These are phyloP conservation scores for Pollachius pollachius DNA, from an alignment of 2,113 vertebrate genomes.

Conservation along the genomic window DNA sequence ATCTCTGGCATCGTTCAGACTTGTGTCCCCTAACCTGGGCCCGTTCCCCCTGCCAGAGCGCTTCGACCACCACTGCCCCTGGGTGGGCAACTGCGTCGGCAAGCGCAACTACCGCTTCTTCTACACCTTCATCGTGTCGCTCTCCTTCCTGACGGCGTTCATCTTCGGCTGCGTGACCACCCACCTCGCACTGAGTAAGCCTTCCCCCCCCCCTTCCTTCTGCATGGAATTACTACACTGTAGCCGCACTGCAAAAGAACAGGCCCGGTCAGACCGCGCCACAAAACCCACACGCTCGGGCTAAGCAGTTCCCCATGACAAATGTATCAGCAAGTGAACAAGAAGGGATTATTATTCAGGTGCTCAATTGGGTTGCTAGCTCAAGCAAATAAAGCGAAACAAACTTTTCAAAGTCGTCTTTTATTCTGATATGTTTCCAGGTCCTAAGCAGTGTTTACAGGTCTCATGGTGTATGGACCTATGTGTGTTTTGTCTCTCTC, in stretches of 20 bases:
- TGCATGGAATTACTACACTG: not conserved
- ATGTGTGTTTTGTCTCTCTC: slow-evolving; percentile 3
- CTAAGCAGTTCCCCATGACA: too few species aligned
- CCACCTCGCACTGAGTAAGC: slow-evolving; percentile 89
- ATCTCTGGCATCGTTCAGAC: too few species aligned
- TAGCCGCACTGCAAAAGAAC: not conserved
- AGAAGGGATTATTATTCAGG: too few species aligned
- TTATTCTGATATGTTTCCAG: not conserved
- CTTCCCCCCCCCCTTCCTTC: not conserved
- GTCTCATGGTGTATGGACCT: not conserved
- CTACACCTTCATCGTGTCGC: slow-evolving; percentile 93
- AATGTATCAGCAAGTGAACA: too few species aligned
- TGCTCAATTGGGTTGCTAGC: too few species aligned
- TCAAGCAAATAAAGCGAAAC: too few species aligned
- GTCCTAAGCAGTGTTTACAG: not conserved
- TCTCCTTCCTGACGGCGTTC: slow-evolving; percentile 92
- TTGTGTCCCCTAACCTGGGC: too few species aligned
- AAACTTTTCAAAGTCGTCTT: too few species aligned
- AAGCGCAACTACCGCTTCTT: slow-evolving; percentile 96
- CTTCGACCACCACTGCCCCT: slow-evolving; percentile 96
- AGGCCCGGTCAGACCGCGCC: not conserved
- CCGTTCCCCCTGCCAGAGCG: slow-evolving; percentile 73
- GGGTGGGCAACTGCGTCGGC: slow-evolving; percentile 97
- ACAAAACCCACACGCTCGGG: too few species aligned
- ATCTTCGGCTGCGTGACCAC: slow-evolving; percentile 94